Percentiles rank a stretch among this genome's conserved stretches.
These are phyloP conservation scores for Triops cancriformis DNA, from an alignment of 1,140 invertebrate species.

Conservation along the genomic window DNA sequence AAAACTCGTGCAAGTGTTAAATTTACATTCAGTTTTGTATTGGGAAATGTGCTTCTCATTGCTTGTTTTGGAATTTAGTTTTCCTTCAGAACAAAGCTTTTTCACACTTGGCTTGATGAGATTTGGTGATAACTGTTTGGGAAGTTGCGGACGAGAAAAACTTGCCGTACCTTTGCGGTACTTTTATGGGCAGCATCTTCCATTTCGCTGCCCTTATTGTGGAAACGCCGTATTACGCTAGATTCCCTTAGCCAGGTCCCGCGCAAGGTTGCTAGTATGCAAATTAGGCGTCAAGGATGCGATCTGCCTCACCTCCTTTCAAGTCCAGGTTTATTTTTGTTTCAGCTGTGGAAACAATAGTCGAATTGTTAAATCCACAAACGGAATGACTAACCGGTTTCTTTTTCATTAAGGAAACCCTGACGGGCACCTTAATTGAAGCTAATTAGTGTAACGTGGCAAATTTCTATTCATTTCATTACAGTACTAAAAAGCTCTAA, in stretches of 20 bases:
- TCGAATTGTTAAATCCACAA: neutral
- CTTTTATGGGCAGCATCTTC: conserved; percentile 1
- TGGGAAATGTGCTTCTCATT: neutral
- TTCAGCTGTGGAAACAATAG: neutral
- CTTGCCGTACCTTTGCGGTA: neutral
- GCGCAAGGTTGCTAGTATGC: conserved; percentile 8
- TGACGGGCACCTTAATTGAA: neutral
- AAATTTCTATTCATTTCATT: neutral
- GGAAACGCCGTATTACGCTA: neutral
- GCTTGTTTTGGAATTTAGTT: neutral
- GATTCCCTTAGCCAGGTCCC: neutral
- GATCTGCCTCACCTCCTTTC: neutral
- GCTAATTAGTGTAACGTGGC: neutral
- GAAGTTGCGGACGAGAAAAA: neutral
- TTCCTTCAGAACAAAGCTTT: neutral
- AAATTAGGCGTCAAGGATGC: conserved; percentile 7
- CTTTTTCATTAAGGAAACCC: neutral
- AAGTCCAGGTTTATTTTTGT: neutral
- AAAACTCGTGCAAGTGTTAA: neutral
- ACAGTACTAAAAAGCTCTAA: neutral
- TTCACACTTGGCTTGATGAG: neutral
- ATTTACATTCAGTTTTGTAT: neutral
- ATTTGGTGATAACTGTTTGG: conserved; percentile 1
- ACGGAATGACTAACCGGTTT: neutral
- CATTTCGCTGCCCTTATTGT: neutral